Conservation (phyloP, 2,888 invertebrate species). For the Holacanthella duospinosa region DNA sequence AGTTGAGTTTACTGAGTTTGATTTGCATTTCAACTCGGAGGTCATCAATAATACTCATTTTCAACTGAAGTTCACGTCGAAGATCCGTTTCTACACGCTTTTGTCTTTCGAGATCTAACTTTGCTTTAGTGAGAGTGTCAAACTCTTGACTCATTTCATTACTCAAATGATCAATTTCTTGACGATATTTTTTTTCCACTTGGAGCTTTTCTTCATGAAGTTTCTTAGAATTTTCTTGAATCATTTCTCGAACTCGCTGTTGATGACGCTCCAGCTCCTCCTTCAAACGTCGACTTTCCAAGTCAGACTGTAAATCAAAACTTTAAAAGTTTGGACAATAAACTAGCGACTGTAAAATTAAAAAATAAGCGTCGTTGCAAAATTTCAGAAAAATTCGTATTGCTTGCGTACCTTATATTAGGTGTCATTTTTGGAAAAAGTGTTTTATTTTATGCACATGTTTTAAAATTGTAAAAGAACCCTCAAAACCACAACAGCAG, state of each 20-base stretch:
- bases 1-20: conserved; percentile 59
- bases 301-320: conserved; percentile 48
- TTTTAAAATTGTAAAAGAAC: too few relatives aligned
- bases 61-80: conserved; percentile 64
- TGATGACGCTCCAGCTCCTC: conserved; percentile 69
- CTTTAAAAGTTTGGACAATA: background rate
- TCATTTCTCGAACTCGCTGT: conserved; percentile 60
- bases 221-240: conserved; percentile 55
- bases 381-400: too few relatives aligned
- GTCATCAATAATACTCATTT: conserved; percentile 63
- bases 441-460: too few relatives aligned
- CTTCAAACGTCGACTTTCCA: conserved; percentile 61
- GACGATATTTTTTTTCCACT: conserved; percentile 50
- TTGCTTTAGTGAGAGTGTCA: conserved; percentile 62
- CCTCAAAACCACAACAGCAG: too few relatives aligned
- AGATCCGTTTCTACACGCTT: conserved; percentile 64
- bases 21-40: conserved; percentile 66
- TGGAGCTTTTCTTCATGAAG: conserved; percentile 55
- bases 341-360: too few relatives aligned
- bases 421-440: too few relatives aligned
- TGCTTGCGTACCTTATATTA: too few relatives aligned
- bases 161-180: conserved; percentile 65
- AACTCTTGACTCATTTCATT: conserved; percentile 68
- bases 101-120: conserved; percentile 66
- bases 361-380: too few relatives aligned